Percentiles rank a stretch among this genome's conserved stretches.
phyloP scores from a whole-genome alignment of 2,797 vertebrate genomes.

The Paratrypauchen microcephalus region DNA sequence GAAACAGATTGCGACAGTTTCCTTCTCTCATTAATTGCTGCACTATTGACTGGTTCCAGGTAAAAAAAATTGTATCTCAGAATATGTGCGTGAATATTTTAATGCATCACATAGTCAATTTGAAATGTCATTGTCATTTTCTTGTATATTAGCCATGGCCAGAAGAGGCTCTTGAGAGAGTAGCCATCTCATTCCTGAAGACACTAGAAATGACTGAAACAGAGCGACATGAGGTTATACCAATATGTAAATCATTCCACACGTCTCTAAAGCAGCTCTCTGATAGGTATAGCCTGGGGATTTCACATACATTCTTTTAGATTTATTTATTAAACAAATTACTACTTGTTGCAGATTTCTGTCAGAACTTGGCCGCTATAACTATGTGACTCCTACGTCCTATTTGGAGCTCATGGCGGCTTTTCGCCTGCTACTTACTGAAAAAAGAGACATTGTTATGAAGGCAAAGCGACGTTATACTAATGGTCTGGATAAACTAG shows the following conservation, averaged over 20 bases:
- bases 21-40: slow-evolving; percentile 98
- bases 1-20: slow-evolving; percentile 92
- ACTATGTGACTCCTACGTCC: slow-evolving; percentile 95
- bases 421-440: slow-evolving; percentile 88
- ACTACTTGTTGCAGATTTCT: slow-evolving; percentile 80
- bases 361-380: slow-evolving; percentile 84
- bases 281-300: slow-evolving; percentile 71
- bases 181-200: slow-evolving; percentile 91
- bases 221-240: slow-evolving; percentile 85
- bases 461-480: slow-evolving; percentile 89
- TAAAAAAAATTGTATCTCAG: slow-evolving; percentile 44
- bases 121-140: background rate
- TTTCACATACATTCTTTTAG: background rate
- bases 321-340: background rate
- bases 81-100: background rate
- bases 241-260: slow-evolving; percentile 94
- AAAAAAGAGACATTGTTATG: slow-evolving; percentile 87
- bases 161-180: slow-evolving; percentile 93
- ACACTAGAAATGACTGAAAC: slow-evolving; percentile 84
- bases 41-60: slow-evolving; percentile 98
- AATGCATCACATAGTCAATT: background rate
- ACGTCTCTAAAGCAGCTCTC: slow-evolving; percentile 89
- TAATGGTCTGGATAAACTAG: slow-evolving; percentile 92
- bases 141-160: slow-evolving; percentile 86
- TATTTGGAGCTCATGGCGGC: slow-evolving; percentile 95